Conservation (phyloP, 2,797 vertebrate species). For the Eremophila alpestris region DNA sequence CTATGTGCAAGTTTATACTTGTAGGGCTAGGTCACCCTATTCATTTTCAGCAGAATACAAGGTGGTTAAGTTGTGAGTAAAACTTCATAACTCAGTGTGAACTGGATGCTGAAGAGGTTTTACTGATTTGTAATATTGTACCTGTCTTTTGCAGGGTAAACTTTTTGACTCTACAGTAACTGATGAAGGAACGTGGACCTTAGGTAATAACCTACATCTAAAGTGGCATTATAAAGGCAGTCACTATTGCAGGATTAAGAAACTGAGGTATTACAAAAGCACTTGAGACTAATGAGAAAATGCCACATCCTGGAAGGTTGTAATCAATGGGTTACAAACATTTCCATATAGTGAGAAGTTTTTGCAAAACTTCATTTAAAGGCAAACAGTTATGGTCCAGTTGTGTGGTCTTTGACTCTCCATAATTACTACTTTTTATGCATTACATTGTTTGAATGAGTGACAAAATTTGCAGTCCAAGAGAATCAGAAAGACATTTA, state of each 20-base stretch:
- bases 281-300: not conserved
- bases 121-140: not conserved
- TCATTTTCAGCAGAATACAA: not conserved
- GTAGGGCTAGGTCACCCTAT: accelerated
- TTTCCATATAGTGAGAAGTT: not conserved
- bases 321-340: not conserved
- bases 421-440: not conserved
- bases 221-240: not conserved
- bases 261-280: not conserved
- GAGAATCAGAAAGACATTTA: not conserved
- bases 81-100: accelerated
- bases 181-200: slow-evolving; percentile 95
- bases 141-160: slow-evolving; percentile 83
- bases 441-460: not conserved
- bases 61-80: not conserved
- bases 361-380: not conserved
- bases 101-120: not conserved
- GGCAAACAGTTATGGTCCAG: not conserved
- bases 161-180: slow-evolving; percentile 89
- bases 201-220: slow-evolving; percentile 78
- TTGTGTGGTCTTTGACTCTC: not conserved
- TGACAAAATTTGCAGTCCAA: not conserved
- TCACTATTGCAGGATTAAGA: not conserved
- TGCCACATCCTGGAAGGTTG: accelerated
- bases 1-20: accelerated